Base-by-base conservation (phyloP, 64 coral and sea anemone genomes). In the Catalaphyllia jardinei region DNA sequence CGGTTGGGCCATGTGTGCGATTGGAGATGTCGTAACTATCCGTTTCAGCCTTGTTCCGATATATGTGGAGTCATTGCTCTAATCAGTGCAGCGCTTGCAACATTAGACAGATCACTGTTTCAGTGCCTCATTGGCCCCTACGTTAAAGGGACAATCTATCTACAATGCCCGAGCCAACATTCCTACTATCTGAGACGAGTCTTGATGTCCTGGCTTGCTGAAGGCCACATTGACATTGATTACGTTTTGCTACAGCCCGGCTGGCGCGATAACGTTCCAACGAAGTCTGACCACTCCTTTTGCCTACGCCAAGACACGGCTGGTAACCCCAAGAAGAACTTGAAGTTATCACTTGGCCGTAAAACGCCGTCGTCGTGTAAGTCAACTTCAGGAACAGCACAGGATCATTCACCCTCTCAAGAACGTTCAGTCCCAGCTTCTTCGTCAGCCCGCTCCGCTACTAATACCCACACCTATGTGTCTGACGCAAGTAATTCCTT, bases 11-110 rank as follows among this genome's bases (percentile, higher is more conserved):
- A 86, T 0, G 33, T 65, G 24, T 86, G 82, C 31, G 82, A 86
- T 49, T 65, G 83, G 38, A 64, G 63, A 86, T 86, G 83, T 54
- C 83, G 59, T 20, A 86, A 86, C 62, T 86, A 86, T 38, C 62
- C 62, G 8, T 33, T 72, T 64, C 30, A 86, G 71, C 72, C 60
- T 49, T 86, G 64, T 25, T 72, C 31, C 52, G 33, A 42, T 50
- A 72, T 86, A 49, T 86, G 63, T 72, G 83, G 83, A 30, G 83
- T 86, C 25, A 86, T 86, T 86, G 62, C 33, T 10, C 1, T 86
- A n/a, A 29, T 72, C 17, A 38, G 19, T 31, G 61, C 60, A 24
- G 63, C 29, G 25, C 62, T 86, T 69, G 60, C 83, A 10, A 13
- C 64, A 22, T 72, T 67, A 38, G 83, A 86, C 62, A 65, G 20